Base-by-base conservation (phyloP, 2,113 vertebrate genomes). In the Cavia aperea region DNA sequence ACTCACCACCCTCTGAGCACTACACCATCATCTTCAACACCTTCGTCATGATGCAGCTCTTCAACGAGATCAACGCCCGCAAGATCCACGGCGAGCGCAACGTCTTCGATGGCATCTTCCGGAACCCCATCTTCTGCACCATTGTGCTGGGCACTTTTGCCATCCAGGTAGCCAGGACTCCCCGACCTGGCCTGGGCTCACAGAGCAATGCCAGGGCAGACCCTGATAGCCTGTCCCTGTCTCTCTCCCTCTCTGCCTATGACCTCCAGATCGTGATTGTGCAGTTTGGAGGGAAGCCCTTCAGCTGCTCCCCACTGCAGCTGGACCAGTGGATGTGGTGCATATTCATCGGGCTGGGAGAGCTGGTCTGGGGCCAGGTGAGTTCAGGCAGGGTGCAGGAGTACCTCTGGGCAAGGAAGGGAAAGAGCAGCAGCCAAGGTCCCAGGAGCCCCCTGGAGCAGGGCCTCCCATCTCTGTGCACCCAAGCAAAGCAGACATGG, bases 11-110 rank as follows among this genome's bases (percentile, higher is more conserved):
- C 24, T 99, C 99, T 0, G 99, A 99, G 88, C 99, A 99, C 96
- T 99, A 99, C 96, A 99, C 99, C 95, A 99, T 99, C 97, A 99
- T 99, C 97, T 99, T 99, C 98, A 99, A 99, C 97, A 99, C 99
- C 79, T 99, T 99, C 18, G 99, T 99, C 97, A 98, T 99, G 99
- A 99, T 99, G 99, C 99, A 99, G 97, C 98, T 99, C 88, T 99
- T 99, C 97, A 99, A 99, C 8, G 99, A 99, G 97, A 99, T 99
- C 97, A 99, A 99, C 0, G 99, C 99, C 49, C 98, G 99, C 68
- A 99, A 99, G 96, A 99, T 99, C 97, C 99, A 99, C 0, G 99
- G 99, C 0, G 99, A 99, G 97, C 98, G 99, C 94, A 99, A 99
- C 1, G 99, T 99, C 94, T 99, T 99, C 15, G 98, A 99, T 0